phyloP scores from a whole-genome alignment of 1,140 invertebrate species.

The Saccostrea glomerata region DNA sequence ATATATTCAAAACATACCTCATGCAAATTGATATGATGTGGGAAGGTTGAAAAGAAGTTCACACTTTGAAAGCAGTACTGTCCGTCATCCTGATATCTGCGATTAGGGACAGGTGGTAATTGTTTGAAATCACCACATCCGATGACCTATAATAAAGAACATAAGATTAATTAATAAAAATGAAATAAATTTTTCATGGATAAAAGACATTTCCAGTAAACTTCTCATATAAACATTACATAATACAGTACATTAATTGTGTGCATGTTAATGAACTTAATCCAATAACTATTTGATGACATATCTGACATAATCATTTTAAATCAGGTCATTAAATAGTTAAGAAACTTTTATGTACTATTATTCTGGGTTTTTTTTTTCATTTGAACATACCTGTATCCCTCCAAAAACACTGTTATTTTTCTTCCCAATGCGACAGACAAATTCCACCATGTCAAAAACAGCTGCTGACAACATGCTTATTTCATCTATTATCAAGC shows the following conservation, averaged over 20 bases:
- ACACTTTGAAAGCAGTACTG: conserved; percentile 26
- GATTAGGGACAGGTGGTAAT: conserved; percentile 50
- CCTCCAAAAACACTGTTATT: conserved; percentile 49
- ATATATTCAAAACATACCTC: conserved; percentile 5
- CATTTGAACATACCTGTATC: conserved; percentile 46
- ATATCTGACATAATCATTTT: neutral
- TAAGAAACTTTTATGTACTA: neutral
- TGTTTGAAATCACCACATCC: conserved; percentile 34
- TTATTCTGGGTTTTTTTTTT: neutral
- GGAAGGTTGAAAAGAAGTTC: conserved; percentile 19
- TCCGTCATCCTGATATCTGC: conserved; percentile 29
- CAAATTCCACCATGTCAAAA: conserved; percentile 56
- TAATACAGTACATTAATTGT: neutral
- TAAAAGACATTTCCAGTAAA: too few relatives aligned
- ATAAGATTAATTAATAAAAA: too few relatives aligned
- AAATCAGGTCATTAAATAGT: neutral
- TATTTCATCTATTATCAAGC: conserved; percentile 52
- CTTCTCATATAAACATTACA: too few relatives aligned
- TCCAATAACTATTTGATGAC: neutral
- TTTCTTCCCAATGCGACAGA: conserved; percentile 44
- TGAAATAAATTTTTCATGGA: too few relatives aligned
- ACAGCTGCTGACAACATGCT: conserved; percentile 49
- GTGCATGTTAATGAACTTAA: conserved; percentile 45
- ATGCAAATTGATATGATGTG: conserved; percentile 39
- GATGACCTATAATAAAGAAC: too few relatives aligned